Evolutionary conservation across 2,888 invertebrate species (phyloP).

Genomic region (Metellina segmentata): DNA sequence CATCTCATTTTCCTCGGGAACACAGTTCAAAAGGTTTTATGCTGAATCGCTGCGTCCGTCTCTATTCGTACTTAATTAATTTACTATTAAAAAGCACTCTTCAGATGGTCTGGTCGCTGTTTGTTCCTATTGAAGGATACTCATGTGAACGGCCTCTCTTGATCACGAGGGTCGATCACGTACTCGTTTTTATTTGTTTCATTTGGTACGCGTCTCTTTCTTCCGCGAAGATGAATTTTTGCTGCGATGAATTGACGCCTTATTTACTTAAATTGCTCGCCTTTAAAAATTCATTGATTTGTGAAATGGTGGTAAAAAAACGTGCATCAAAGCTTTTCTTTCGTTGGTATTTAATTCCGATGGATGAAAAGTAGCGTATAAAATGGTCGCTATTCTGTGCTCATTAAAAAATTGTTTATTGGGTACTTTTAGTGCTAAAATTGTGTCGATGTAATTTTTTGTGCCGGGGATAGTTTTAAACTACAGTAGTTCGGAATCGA

Average conservation of each 20-base stretch:
- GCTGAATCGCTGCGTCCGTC: not conserved
- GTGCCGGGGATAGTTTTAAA: no score
- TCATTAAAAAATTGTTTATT: not conserved
- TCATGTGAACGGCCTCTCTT: not conserved
- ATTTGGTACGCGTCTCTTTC: not conserved
- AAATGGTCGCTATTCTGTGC: not conserved
- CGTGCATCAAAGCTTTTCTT: not conserved
- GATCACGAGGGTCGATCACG: not conserved
- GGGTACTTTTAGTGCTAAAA: not conserved
- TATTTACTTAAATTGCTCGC: not conserved
- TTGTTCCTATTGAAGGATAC: constrained; percentile 11
- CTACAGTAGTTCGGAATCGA: no score
- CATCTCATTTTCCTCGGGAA: constrained; percentile 24
- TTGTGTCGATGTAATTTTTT: no score
- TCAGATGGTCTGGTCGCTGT: constrained; percentile 22
- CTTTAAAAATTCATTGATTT: not conserved
- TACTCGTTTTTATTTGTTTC: not conserved
- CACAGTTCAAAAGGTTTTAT: constrained; percentile 45
- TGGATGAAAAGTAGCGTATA: not conserved
- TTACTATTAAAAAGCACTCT: constrained; percentile 32
- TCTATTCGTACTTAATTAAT: constrained; percentile 28
- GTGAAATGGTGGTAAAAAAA: not conserved
- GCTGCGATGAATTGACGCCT: not conserved
- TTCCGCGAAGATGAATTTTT: not conserved
- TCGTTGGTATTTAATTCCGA: not conserved